Evolutionary conservation across 2,113 vertebrate genomes (phyloP).

Genomic region (Canis aureus): DNA sequence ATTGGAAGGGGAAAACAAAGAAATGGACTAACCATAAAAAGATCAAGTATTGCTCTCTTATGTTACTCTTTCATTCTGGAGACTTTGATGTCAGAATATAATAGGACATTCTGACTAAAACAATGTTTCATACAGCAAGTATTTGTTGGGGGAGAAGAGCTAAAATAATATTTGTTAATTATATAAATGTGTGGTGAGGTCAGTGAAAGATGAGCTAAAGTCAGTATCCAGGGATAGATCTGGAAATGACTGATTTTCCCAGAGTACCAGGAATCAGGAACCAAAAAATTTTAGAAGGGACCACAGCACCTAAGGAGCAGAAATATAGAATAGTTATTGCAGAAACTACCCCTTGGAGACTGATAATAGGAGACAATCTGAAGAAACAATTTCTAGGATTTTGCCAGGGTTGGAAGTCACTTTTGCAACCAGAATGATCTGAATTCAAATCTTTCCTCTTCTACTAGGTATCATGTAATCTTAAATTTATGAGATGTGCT

Average conservation of each 20-base stretch:
- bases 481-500: not conserved
- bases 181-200: not conserved
- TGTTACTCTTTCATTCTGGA: not conserved
- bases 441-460: not conserved
- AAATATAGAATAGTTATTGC: not conserved
- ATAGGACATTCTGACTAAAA: not conserved
- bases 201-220: not conserved
- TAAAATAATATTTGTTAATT: slow-evolving; percentile 18
- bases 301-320: not conserved
- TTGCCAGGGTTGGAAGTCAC: not conserved
- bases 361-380: not conserved
- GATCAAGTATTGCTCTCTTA: not conserved
- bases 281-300: not conserved
- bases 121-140: not conserved
- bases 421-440: not conserved
- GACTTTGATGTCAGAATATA: not conserved
- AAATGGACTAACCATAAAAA: not conserved
- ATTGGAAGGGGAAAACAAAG: not conserved
- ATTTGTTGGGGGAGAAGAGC: not conserved
- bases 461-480: not conserved
- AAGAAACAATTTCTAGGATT: not conserved
- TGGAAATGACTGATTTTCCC: slow-evolving; percentile 1
- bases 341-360: not conserved
- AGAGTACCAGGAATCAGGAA: not conserved
- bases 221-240: not conserved